Evolutionary conservation across 2,113 vertebrate species (phyloP).

Genomic region (Crotophaga sulcirostris): DNA sequence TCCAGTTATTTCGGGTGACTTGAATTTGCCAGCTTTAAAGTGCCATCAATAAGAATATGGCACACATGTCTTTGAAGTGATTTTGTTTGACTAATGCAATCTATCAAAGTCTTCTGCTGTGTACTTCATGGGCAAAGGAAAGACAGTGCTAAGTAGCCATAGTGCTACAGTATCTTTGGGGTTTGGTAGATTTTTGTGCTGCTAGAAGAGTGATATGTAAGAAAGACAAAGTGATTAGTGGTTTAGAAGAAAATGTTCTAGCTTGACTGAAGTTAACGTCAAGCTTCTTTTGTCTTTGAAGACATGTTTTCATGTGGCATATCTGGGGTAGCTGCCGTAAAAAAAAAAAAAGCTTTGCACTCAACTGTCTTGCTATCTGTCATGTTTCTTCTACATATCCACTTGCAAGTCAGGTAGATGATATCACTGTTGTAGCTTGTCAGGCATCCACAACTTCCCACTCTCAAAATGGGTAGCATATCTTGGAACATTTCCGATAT

Average conservation of each 20-base stretch:
- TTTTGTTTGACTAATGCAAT: not conserved
- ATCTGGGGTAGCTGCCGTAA: conserved; percentile 24
- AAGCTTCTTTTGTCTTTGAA: not conserved
- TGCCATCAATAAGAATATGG: not conserved
- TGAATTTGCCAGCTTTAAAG: not conserved
- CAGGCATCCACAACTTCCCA: not conserved
- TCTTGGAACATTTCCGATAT: not conserved
- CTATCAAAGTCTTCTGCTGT: not conserved
- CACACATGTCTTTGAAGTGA: not conserved
- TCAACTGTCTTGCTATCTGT: not conserved
- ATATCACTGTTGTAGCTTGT: not conserved
- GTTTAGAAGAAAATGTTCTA: conserved; percentile 16
- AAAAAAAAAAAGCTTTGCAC: not conserved
- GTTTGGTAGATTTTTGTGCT: not conserved
- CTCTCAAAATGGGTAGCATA: not conserved
- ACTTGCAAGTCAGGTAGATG: not conserved
- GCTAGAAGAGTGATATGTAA: not conserved
- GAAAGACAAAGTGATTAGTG: not conserved
- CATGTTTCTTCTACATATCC: not conserved
- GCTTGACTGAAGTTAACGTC: not conserved
- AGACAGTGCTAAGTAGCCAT: not conserved
- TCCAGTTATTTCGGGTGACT: not conserved
- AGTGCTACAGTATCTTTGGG: not conserved
- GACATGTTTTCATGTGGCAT: not conserved
- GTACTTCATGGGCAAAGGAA: not conserved